Evolutionary conservation across 2,888 invertebrate species (phyloP), one percentile per base, ranked within the genome.

Genomic region (Meiosimyza platycephala): DNA sequence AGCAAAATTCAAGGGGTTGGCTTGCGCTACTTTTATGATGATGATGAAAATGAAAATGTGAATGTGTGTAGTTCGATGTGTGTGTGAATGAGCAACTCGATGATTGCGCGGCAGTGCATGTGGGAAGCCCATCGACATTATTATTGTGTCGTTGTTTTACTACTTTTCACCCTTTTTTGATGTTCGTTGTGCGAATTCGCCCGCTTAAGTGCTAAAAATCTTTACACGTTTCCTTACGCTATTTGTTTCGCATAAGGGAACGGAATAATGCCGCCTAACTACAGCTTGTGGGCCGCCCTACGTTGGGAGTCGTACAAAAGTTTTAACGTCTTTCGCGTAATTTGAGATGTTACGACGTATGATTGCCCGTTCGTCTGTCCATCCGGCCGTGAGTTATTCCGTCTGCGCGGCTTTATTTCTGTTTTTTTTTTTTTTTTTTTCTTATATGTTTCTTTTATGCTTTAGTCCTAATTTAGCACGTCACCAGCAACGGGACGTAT

Each of bases 381-480:
- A 40, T 7, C 40, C 40, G 9, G 40, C 16, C 65, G 65, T 65
- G 7, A 33, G 16, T 33, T 28, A 11, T 16, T 16, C 2, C 33
- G n/a, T 16, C 16, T 16, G 33, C 47, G 62, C 40, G 47, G n/a
- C 33, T 76, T 76, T 76, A 22, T 76, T 77, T 76, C 76, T 76
- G 77, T 60, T 76, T 79, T 79, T 78, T 78, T n/a, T 78, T 1
- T 3, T 22, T 22, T 22, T 3, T 28, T 28, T 28, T 3, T 28
- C 4, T 28, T 28, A 1, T 22, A 22, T 22, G 28, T 28, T 78
- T 77, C 77, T 74, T 77, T 77, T 72, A 77, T 75, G 77, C 79
- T 79, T 50, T 78, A 81, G 80, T 81, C 83, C 81, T 83, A 83
- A 85, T 84, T 83, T 83, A 82, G 80, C 85, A 85, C 83, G 83